phyloP scores from a whole-genome alignment of 2,888 invertebrate genomes.

The Trissoscelio sp. region DNA sequence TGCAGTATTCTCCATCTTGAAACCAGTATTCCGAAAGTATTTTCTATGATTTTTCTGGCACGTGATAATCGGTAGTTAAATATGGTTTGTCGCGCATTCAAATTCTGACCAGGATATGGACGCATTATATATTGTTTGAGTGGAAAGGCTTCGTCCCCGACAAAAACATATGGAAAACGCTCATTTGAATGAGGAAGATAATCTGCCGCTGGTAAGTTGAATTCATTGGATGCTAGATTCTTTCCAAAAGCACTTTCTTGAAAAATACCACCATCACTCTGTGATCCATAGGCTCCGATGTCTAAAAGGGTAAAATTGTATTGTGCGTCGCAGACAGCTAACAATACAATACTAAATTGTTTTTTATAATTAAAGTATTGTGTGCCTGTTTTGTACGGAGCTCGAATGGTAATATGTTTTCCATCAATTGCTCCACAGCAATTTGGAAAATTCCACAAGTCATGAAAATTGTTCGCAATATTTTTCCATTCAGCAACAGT shows the following conservation, averaged over 20 bases:
- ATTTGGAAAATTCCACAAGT: not conserved
- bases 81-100: constrained; percentile 20
- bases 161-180: constrained; percentile 9
- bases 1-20: too few species aligned
- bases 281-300: constrained; percentile 14
- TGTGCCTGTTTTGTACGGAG: not conserved
- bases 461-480: not conserved
- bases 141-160: constrained; percentile 46
- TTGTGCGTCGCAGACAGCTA: constrained; percentile 28
- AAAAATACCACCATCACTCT: constrained; percentile 53
- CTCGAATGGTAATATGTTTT: constrained; percentile 2
- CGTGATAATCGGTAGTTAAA: constrained; percentile 54
- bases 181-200: constrained; percentile 7
- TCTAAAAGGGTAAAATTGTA: constrained; percentile 17
- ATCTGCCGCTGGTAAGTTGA: too few species aligned
- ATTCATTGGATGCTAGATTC: not conserved
- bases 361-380: constrained; percentile 3
- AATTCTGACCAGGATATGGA: constrained; percentile 38
- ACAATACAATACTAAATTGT: not conserved
- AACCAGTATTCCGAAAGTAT: too few species aligned
- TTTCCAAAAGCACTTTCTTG: constrained; percentile 6
- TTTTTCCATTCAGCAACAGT: not conserved
- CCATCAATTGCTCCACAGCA: not conserved
- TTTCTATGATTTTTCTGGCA: constrained; percentile 50
- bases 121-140: constrained; percentile 32